A percentile compares a stretch with the other conserved stretches of the same genome.
Conservation (phyloP, 2,113 vertebrate species). For the Sitta europaea region DNA sequence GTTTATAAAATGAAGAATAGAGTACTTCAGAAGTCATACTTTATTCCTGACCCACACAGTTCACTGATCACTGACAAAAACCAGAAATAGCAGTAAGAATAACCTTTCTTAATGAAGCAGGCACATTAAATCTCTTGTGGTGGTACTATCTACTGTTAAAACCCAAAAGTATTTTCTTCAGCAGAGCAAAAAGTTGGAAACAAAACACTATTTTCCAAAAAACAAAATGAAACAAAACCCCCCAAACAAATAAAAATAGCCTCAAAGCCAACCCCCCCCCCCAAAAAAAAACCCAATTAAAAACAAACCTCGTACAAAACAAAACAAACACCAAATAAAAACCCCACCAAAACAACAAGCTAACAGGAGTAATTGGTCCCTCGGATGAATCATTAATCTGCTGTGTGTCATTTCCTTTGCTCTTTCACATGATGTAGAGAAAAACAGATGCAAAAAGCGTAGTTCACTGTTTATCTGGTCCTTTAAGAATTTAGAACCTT, state of each 20-base stretch:
- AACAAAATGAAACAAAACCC: fast-evolving
- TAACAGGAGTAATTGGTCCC: not conserved
- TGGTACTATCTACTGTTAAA: not conserved
- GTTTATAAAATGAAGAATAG: not conserved
- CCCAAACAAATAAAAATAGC: not conserved
- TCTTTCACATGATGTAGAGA: not conserved
- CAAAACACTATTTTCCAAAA: not conserved
- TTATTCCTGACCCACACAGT: not conserved
- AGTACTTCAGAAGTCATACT: not conserved
- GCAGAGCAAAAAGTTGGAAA: not conserved
- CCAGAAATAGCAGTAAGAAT: not conserved
- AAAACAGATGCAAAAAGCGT: not conserved
- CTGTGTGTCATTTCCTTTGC: not conserved
- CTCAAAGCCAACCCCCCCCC: no score
- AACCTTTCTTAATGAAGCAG: not conserved
- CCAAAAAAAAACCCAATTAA: not conserved
- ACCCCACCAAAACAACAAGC: not conserved
- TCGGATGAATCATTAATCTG: not conserved
- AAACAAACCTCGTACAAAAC: not conserved
- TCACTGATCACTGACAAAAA: not conserved
- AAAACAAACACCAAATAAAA: not conserved
- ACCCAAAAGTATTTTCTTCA: not conserved
- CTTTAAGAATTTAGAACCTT: not conserved
- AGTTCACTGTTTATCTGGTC: not conserved
- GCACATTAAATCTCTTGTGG: not conserved